Base-by-base conservation (phyloP, 2,797 vertebrate species). In the Chelon auratus region DNA sequence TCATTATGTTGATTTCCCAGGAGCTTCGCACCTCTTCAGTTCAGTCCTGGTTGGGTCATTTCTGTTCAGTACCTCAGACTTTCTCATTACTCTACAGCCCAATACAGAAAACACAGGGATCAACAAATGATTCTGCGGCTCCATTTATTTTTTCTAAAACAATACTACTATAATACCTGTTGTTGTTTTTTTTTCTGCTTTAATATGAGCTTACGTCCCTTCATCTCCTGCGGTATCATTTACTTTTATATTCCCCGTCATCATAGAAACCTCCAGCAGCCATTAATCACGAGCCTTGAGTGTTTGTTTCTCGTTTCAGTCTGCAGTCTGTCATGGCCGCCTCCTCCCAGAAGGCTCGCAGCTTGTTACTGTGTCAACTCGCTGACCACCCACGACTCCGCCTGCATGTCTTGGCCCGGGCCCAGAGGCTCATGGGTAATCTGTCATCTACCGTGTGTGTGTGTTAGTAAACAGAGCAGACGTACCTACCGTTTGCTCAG, bases 371-470 rank as follows among this genome's bases (percentile, higher is more conserved):
- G 62, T 63, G 72, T 83, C 68, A 37, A 69, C 69, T 26, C 20
- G 10, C 54, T 60, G 77, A 79, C 79, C 77, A 75, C 82, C 83
- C 75, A 72, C 20, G 2, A 74, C 56, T 75, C 48, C 1, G 76
- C 76, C 71, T 58, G 71, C 75, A 24, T 57, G 68, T 48, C 39
- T 65, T 24, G 30, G 64, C 80, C 37, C 1, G 42, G 62, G 71
- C 80, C 78, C 74, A 57, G 78, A 80, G 83, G 65, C 78, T 86
- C 76, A 57, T 74, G 78, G 80, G 62, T 83, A 75, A 83, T 86
- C 68, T 30, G 59, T 83, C 65, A 72, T 77, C 71, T 40, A 22
- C 0, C 1, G 24, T 45, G 56, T 62, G 24, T 45, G 56, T 62
- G 66, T 67, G 40, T n/a, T 45, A 61, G 52, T 62, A 60, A 73